Evolutionary conservation across 2,113 vertebrate genomes (phyloP).

Genomic region (Pica pica): DNA sequence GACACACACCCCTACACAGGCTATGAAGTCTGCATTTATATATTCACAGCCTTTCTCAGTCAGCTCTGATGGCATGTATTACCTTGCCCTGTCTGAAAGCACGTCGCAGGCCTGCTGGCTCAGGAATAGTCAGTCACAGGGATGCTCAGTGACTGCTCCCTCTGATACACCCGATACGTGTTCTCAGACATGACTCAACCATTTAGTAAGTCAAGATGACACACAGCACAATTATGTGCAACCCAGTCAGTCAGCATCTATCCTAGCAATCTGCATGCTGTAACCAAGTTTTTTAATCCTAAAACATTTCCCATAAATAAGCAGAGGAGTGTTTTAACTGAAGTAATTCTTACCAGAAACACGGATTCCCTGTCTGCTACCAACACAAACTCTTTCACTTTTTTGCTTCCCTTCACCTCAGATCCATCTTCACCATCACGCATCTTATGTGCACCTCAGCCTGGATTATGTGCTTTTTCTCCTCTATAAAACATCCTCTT

Average conservation of each 20-base stretch:
- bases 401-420: background rate
- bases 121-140: background rate
- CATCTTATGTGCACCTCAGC: background rate
- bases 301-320: background rate
- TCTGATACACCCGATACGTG: background rate
- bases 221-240: background rate
- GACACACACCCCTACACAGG: accelerated
- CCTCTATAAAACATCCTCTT: background rate
- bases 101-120: background rate
- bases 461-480: background rate
- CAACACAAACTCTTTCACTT: background rate
- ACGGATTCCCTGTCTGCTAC: background rate
- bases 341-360: background rate
- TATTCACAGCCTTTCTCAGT: background rate
- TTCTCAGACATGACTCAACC: background rate
- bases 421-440: background rate
- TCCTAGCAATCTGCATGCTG: background rate
- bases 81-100: background rate
- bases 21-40: background rate
- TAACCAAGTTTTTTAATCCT: background rate
- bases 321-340: background rate
- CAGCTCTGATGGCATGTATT: background rate
- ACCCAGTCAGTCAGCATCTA: background rate
- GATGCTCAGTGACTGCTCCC: background rate
- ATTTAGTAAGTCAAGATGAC: background rate